Base-by-base conservation (phyloP, 2,888 invertebrate species). In the Lepeophtheirus nordmannii region DNA sequence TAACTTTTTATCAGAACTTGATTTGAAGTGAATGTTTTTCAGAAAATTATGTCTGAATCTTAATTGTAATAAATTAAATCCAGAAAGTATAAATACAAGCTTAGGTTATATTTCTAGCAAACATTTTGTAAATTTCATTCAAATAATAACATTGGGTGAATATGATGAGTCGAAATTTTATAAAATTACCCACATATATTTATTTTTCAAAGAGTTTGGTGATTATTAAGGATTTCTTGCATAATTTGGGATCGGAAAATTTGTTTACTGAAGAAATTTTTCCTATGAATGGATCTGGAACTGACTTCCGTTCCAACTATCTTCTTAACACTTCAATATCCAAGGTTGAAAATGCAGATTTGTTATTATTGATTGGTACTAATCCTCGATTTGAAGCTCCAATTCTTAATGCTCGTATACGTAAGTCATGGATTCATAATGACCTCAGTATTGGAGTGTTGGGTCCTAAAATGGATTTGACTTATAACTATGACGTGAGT, bases 371-470 rank as follows among this genome's bases (percentile, higher is more conserved):
- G 64, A 84, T 98, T 71, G 98, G 98, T 67, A 93, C 94, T 1
- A 99, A 99, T 80, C 90, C 94, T 0, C 10, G 67, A 64, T 92
- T 88, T 75, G 98, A 98, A 78, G 97, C 98, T 56, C 96, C 98
- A 0, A 79, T 98, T 39, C 79, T 99, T 68, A 98, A 98, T 77
- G 87, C 97, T 0, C 83, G 98, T 72, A 83, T 99, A 69, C 84
- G 98, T 68, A 99, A 98, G 77, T 84, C 87, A 68, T 97, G 87
- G 79, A 80, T 97, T n/a, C 91, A 96, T 74, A 90, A 89, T 75
- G 94, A 97, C 74, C 81, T 88, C 20, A 77, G 80, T 67, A 79
- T 98, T 58, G 96, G 87, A 0, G 76, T 90, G 46, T 82, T 98
- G 71, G 98, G 98, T 11, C 86, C 92, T 0, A 80, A 88, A 73